Evolutionary conservation across 1,140 invertebrate species (phyloP).

Genomic region (Caenorhabditis brenneri): DNA sequence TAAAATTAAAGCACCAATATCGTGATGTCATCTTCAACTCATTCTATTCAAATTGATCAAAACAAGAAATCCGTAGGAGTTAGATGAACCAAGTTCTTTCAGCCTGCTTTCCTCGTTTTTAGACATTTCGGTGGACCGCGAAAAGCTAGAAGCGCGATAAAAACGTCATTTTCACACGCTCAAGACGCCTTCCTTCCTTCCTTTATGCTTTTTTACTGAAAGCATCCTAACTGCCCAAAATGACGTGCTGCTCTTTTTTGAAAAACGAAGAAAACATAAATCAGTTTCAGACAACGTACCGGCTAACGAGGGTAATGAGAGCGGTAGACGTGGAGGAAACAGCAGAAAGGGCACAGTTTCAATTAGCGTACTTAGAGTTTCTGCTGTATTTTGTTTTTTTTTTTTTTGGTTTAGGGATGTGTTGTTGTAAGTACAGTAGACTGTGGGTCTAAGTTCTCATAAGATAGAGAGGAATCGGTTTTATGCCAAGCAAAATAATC

Average conservation of each 20-base stretch:
- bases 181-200: not conserved
- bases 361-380: no score
- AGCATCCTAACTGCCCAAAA: not conserved
- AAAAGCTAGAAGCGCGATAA: conserved; percentile 35
- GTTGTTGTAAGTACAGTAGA: no score
- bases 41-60: no score
- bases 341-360: no score
- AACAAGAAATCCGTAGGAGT: not conserved
- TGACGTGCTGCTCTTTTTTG: conserved; percentile 22
- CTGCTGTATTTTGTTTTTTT: no score
- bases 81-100: not conserved
- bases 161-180: conserved; percentile 42
- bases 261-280: not conserved
- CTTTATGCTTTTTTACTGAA: not conserved
- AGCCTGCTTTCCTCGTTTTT: not conserved
- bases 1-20: no score
- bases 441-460: no score
- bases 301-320: conserved; percentile 5
- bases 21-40: no score
- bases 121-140: not conserved
- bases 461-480: no score
- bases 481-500: no score
- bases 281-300: not conserved
- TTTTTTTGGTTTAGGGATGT: no score
- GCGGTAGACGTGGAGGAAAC: not conserved